Conservation (phyloP, 2,113 vertebrate genomes). For the Corythoichthys haematopterus region DNA sequence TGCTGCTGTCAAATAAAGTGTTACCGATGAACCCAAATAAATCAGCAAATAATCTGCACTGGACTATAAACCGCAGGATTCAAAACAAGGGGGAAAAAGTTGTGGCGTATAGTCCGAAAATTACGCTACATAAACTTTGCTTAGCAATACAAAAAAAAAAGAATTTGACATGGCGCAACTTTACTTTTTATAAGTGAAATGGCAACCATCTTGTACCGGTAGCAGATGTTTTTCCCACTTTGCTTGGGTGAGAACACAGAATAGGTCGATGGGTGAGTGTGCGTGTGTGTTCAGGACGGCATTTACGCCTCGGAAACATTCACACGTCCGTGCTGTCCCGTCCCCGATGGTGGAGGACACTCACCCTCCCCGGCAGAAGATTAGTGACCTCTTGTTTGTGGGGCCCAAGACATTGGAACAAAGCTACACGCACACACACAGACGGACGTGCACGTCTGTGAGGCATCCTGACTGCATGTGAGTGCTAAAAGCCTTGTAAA, state of each 20-base stretch:
- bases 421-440: conserved; percentile 35
- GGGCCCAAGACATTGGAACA: conserved; percentile 17
- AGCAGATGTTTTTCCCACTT: conserved; percentile 26
- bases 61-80: no score
- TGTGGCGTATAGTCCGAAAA: no score
- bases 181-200: background rate
- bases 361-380: conserved; percentile 39
- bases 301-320: conserved; percentile 49
- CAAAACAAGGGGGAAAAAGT: no score
- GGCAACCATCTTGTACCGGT: conserved; percentile 2
- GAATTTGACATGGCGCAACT: no score
- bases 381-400: conserved; percentile 53
- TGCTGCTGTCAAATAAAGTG: no score
- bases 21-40: no score
- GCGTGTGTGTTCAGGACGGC: conserved; percentile 31
- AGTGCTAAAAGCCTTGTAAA: conserved; percentile 70
- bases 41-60: no score
- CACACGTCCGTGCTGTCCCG: conserved; percentile 47
- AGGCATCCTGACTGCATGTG: conserved; percentile 55
- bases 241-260: conserved; percentile 41
- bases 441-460: conserved; percentile 35
- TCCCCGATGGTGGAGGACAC: conserved; percentile 27
- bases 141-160: background rate
- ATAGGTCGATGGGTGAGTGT: conserved; percentile 20
- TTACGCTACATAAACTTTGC: background rate